A percentile compares a stretch with the other conserved stretches of the same genome.
Conservation (phyloP, 2,113 vertebrate genomes). For the Channa maculata region DNA sequence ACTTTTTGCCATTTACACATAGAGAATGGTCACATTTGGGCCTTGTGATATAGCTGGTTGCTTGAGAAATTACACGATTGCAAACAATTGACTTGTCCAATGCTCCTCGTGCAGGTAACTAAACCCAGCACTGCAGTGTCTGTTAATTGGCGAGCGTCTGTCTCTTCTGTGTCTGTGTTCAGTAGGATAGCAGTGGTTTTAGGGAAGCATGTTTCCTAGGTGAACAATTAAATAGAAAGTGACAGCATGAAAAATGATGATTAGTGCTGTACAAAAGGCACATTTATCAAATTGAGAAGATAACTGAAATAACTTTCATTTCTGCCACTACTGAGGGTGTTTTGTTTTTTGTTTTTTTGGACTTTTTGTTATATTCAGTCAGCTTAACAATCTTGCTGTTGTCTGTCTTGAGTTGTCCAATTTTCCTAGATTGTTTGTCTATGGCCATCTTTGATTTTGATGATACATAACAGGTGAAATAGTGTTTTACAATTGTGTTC, state of each 20-base stretch:
- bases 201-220: constrained; percentile 69
- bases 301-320: constrained; percentile 56
- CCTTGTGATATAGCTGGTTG: constrained; percentile 84
- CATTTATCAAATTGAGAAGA: constrained; percentile 94
- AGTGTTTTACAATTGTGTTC: background rate
- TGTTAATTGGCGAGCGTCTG: constrained; percentile 73
- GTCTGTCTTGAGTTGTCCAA: constrained; percentile 83
- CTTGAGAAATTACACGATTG: constrained; percentile 86
- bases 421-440: constrained; percentile 73
- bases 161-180: constrained; percentile 61
- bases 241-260: constrained; percentile 90
- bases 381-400: constrained; percentile 83
- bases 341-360: constrained; percentile 82
- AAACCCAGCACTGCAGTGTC: constrained; percentile 57
- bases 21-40: background rate
- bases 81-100: constrained; percentile 81
- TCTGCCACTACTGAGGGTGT: constrained; percentile 54
- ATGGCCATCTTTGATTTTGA: constrained; percentile 56
- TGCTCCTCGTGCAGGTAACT: constrained; percentile 66
- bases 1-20: too few relatives aligned
- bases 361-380: constrained; percentile 82
- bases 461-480: constrained; percentile 20
- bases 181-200: constrained; percentile 66
- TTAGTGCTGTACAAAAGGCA: constrained; percentile 92
- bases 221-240: constrained; percentile 82